These are phyloP conservation scores for Sorex fumeus DNA, from an alignment of 2,113 vertebrate species.

Conservation along the genomic window DNA sequence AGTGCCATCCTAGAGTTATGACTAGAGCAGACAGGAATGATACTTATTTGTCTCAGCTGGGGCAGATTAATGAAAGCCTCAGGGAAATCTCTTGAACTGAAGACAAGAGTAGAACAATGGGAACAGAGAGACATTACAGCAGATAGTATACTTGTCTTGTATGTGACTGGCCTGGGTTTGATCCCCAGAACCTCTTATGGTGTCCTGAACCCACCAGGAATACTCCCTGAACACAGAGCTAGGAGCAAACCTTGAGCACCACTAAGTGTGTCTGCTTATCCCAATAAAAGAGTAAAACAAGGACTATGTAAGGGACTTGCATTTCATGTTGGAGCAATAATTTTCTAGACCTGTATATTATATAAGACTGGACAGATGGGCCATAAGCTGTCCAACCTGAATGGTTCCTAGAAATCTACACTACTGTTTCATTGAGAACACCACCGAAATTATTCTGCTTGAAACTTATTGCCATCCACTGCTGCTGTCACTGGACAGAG, in stretches of 20 bases:
- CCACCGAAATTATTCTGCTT: not conserved
- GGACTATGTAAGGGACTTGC: too few relatives aligned
- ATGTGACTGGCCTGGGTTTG: too few relatives aligned
- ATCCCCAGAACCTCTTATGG: too few relatives aligned
- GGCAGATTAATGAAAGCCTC: not conserved
- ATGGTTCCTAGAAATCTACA: not conserved
- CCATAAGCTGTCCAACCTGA: not conserved
- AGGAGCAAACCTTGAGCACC: too few relatives aligned
- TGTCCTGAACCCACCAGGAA: too few relatives aligned
- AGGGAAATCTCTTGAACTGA: not conserved
- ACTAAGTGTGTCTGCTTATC: too few relatives aligned
- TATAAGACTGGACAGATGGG: not conserved
- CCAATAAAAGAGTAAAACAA: too few relatives aligned
- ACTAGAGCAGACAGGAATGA: not conserved
- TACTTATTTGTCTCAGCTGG: not conserved
- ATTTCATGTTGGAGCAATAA: not conserved
- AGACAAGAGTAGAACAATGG: not conserved
- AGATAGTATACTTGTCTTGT: too few relatives aligned
- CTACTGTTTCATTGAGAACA: not conserved
- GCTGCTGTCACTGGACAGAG: not conserved
- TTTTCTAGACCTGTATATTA: slow-evolving; percentile 21
- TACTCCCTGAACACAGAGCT: too few relatives aligned
- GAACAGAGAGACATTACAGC: not conserved
- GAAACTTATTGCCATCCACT: not conserved
- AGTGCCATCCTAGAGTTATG: not conserved